Conservation (phyloP, 2,888 invertebrate species). For the Trachelus troglodyta region DNA sequence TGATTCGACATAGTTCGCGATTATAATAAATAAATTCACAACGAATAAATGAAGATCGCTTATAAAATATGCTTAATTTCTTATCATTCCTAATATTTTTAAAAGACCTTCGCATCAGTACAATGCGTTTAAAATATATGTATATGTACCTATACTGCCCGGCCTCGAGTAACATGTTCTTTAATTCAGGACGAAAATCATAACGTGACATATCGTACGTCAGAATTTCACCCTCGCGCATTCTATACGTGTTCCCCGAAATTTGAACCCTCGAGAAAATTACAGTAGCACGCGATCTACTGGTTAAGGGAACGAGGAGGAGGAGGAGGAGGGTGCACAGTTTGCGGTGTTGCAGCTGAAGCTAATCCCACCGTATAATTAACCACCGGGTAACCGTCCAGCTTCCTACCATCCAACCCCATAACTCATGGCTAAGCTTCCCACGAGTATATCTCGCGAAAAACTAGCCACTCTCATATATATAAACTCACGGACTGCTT, state of each 20-base stretch:
- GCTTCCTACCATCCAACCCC: constrained; percentile 37
- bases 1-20: no score
- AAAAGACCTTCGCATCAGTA: no score
- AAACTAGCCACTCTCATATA: constrained; percentile 1
- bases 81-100: no score
- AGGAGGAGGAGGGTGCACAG: constrained; percentile 19
- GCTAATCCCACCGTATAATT: constrained; percentile 64
- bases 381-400: constrained; percentile 57
- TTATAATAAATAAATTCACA: no score
- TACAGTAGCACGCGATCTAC: constrained; percentile 45
- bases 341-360: constrained; percentile 50
- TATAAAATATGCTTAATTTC: no score
- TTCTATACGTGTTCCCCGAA: constrained; percentile 35
- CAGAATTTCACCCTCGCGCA: constrained; percentile 29
- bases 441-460: constrained; percentile 35
- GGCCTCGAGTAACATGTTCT: neutral
- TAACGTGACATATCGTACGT: constrained; percentile 37
- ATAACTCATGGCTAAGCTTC: constrained; percentile 60
- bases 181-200: constrained; percentile 34
- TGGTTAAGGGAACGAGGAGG: neutral
- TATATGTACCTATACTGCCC: neutral
- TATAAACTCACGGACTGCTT: neutral
- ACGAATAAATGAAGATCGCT: no score
- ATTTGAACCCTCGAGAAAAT: constrained; percentile 60
- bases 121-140: no score